Base-by-base conservation (phyloP, 2,797 vertebrate genomes). In the Acrossocheilus wenchowensis region DNA sequence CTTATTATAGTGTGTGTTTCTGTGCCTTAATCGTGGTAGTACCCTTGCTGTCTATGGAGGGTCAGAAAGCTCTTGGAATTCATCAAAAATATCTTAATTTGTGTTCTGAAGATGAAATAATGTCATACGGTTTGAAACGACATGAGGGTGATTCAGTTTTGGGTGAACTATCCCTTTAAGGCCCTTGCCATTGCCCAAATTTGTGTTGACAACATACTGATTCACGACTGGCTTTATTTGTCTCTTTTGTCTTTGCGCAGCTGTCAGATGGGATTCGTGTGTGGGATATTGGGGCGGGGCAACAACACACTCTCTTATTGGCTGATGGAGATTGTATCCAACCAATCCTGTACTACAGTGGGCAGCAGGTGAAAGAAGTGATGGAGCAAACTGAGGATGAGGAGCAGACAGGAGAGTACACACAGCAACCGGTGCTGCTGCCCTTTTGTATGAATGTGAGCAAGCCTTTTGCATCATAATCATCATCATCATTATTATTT, bases 301-400 rank as follows among this genome's bases (percentile, higher is more conserved):
- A 96, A 78, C 96, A 95, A 89, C 97, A 97, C 94, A 97, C 97
- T 52, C 92, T 99, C 12, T 95, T 99, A 84, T 92, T 99, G 69
- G 97, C 96, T 34, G 98, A 99, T 66, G 97, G 97, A 11, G 96
- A 98, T 91, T 98, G 97, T 82, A 97, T 97, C 90, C 97, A 98
- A 87, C 97, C 98, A 91, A 97, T 96, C 66, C 93, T 99, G 43
- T 99, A 98, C 93, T 99, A 97, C 91, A 97, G 97, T 89, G 98
- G 98, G 6, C 95, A 94, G 89, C 97, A 97, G 92, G 93, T 95
- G 68, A 88, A 83, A 60, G 88, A 92, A 85, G 94, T 94, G 62
- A 23, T 39, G 3, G 90, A 83, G 68, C 88, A 87, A 30, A 89
- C 11, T 4, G 64, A 81, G 54, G 88, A 92, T 84, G 91, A 93